Conservation (phyloP, 37 sponge, comb jelly and placozoan genomes). For the Oscarella lobularis region DNA sequence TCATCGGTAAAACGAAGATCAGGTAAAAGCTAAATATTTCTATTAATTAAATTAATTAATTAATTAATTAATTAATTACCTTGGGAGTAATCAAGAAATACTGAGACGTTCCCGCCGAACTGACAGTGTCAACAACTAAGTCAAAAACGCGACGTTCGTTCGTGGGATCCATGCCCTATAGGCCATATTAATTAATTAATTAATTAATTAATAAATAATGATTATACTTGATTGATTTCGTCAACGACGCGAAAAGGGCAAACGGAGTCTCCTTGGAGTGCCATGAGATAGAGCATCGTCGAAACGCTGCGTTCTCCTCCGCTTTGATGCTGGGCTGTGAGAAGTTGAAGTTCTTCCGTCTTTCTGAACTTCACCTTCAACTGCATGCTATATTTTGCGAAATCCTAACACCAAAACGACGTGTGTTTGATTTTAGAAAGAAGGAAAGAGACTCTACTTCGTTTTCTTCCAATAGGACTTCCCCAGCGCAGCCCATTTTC, state of each 20-base stretch:
- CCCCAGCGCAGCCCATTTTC: slow-evolving; percentile 75
- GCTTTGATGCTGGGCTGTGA: slow-evolving; percentile 83
- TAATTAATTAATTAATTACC: slow-evolving; percentile 22
- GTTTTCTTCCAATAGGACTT: slow-evolving; percentile 54
- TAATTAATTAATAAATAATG: background rate
- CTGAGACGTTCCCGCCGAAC: slow-evolving; percentile 60
- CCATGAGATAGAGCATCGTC: slow-evolving; percentile 96
- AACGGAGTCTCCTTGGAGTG: slow-evolving; percentile 76
- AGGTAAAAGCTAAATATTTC: slow-evolving; percentile 11
- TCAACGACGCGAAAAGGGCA: slow-evolving; percentile 94
- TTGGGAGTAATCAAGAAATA: slow-evolving; percentile 97
- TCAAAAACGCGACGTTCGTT: slow-evolving; percentile 90
- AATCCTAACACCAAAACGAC: slow-evolving; percentile 33
- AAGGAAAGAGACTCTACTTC: slow-evolving; percentile 17
- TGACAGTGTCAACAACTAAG: slow-evolving; percentile 65
- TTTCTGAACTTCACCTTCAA: slow-evolving; percentile 86
- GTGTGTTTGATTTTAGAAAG: background rate
- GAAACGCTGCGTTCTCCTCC: slow-evolving; percentile 97
- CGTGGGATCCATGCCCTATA: slow-evolving; percentile 88
- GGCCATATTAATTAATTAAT: background rate
- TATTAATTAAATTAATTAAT: background rate
- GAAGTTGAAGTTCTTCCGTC: slow-evolving; percentile 69
- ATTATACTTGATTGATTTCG: slow-evolving; percentile 77
- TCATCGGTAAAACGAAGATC: slow-evolving; percentile 18
- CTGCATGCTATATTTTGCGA: slow-evolving; percentile 71